Conservation (phyloP, 1,140 invertebrate genomes). For the Panulirus ornatus region DNA sequence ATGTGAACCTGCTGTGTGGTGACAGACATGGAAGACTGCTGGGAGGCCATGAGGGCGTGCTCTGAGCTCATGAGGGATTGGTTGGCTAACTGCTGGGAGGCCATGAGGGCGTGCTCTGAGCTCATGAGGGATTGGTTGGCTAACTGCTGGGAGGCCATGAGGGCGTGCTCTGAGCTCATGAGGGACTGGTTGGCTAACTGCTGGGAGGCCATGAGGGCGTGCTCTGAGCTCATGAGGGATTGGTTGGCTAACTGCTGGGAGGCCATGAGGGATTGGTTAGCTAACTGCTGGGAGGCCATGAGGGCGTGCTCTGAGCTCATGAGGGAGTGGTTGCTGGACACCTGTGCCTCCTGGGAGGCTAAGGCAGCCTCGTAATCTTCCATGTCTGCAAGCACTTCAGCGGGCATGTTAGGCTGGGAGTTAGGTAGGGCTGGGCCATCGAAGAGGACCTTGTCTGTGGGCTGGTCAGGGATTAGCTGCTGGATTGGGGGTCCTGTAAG, state of each 20-base stretch:
- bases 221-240: neutral
- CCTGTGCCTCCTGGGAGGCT: neutral
- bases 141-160: neutral
- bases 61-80: neutral
- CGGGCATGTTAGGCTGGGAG: slow-evolving; percentile 14
- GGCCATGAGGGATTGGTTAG: slow-evolving; percentile 29
- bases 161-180: too few species aligned
- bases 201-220: neutral
- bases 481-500: neutral
- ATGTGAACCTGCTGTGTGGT: slow-evolving; percentile 31
- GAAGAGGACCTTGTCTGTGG: neutral
- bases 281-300: neutral
- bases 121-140: neutral
- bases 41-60: neutral
- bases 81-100: neutral
- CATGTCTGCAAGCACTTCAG: slow-evolving; percentile 8
- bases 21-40: slow-evolving; percentile 23
- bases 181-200: neutral
- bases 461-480: neutral
- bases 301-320: neutral
- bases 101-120: neutral
- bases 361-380: slow-evolving; percentile 8
- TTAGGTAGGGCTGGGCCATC: neutral
- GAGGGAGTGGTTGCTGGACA: neutral
- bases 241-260: neutral